Conservation (phyloP, 2,113 vertebrate genomes). For the Nansenia antarctica region DNA sequence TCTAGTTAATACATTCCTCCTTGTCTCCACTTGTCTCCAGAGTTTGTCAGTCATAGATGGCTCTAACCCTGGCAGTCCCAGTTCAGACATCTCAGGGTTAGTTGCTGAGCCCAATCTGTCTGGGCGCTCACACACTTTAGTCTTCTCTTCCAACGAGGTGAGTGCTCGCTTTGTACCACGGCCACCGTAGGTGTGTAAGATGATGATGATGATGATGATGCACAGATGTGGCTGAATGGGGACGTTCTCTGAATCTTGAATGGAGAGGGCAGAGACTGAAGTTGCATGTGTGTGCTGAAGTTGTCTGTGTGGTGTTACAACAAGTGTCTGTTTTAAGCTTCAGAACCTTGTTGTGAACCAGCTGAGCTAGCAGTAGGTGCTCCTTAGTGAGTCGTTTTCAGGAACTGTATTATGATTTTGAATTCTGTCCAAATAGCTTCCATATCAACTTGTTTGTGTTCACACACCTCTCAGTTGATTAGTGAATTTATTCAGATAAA, state of each 20-base stretch:
- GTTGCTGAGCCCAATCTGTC: conserved; percentile 91
- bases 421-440: background rate
- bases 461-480: too few relatives aligned
- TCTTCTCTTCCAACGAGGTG: conserved; percentile 96
- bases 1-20: conserved; percentile 79
- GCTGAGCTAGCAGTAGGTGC: background rate
- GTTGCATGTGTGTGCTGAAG: conserved; percentile 52
- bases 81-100: conserved; percentile 90
- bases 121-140: conserved; percentile 92
- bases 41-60: conserved; percentile 93
- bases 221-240: conserved; percentile 59
- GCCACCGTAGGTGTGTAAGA: conserved; percentile 63
- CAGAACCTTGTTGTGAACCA: background rate
- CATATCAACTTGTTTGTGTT: background rate
- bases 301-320: conserved; percentile 35
- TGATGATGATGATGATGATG: conserved; percentile 28
- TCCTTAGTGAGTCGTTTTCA: background rate
- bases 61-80: conserved; percentile 85
- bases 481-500: background rate
- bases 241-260: conserved; percentile 51
- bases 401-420: background rate
- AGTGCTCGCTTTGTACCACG: conserved; percentile 74
- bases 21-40: conserved; percentile 92
- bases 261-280: conserved; percentile 35
- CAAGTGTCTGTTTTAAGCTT: background rate